phyloP scores from a whole-genome alignment of 2,888 invertebrate genomes.

The Torymus tubicola region DNA sequence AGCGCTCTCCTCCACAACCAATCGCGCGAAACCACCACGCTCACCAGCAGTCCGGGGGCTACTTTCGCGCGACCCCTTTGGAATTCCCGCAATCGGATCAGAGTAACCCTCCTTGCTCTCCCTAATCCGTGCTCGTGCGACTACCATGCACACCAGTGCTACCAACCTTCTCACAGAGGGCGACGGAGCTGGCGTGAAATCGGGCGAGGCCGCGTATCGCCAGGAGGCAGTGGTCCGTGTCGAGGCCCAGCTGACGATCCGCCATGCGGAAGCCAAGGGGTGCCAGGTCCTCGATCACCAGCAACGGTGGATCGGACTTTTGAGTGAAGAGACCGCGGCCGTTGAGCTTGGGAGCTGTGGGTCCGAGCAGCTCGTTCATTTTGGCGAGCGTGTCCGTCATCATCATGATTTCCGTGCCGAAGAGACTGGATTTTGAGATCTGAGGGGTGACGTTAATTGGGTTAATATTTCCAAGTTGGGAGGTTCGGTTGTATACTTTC shows the following conservation, averaged over 20 bases:
- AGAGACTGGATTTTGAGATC: conserved; percentile 65
- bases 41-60: no score
- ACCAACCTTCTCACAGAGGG: conserved; percentile 77
- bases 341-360: conserved; percentile 61
- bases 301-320: conserved; percentile 69
- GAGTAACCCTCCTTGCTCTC: no score
- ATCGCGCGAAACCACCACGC: no score
- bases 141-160: no score
- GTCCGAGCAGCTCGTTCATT: conserved; percentile 67
- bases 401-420: conserved; percentile 69
- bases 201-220: conserved; percentile 78
- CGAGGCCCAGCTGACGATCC: conserved; percentile 78
- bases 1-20: no score
- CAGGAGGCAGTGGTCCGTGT: conserved; percentile 77
- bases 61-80: no score
- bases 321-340: conserved; percentile 70
- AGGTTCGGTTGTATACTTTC: no score
- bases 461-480: no score
- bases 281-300: conserved; percentile 80
- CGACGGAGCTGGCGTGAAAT: conserved; percentile 79
- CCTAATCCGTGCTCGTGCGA: no score
- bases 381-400: conserved; percentile 68
- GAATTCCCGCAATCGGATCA: no score
- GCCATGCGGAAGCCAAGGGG: conserved; percentile 78
- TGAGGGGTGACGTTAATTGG: conserved; percentile 43